Conservation (phyloP, 1,140 invertebrate genomes). For the Agrilus planipennis region DNA sequence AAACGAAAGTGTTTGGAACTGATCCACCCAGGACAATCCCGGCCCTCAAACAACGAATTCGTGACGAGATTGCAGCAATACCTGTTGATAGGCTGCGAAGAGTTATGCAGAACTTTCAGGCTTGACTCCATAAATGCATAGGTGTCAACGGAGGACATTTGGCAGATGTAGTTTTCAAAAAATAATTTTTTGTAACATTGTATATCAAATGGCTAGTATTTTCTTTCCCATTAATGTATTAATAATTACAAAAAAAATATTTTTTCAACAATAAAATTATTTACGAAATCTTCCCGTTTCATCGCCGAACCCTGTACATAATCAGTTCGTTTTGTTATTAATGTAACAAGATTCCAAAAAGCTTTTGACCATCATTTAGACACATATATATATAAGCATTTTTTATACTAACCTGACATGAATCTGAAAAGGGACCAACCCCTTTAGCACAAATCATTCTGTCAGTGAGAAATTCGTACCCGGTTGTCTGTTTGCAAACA, state of each 20-base stretch:
- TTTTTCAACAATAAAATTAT: constrained; percentile 9
- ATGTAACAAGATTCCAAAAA: too few relatives aligned
- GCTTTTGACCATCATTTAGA: too few relatives aligned
- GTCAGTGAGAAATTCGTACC: too few relatives aligned
- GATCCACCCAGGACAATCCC: constrained; percentile 6
- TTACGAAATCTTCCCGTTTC: constrained; percentile 7
- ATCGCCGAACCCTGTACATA: neutral
- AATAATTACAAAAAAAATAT: constrained; percentile 2
- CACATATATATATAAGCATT: too few relatives aligned
- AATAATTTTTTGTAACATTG: constrained; percentile 5
- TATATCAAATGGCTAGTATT: constrained; percentile 7
- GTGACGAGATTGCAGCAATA: constrained; percentile 13
- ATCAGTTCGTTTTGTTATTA: too few relatives aligned
- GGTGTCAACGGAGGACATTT: constrained; percentile 26
- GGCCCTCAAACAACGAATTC: constrained; percentile 11
- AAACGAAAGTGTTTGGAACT: constrained; percentile 8
- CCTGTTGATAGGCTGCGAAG: constrained; percentile 10
- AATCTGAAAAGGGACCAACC: too few relatives aligned
- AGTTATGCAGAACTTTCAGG: constrained; percentile 11
- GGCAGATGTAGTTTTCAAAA: constrained; percentile 8
- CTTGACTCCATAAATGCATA: constrained; percentile 30
- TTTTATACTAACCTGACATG: too few relatives aligned
- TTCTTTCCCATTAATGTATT: constrained; percentile 3
- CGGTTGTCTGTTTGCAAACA: too few relatives aligned
- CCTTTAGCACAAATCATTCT: too few relatives aligned